Percentiles rank a stretch among this genome's conserved stretches.
Conservation (phyloP, 2,888 invertebrate species). For the Thalpophila matura region DNA sequence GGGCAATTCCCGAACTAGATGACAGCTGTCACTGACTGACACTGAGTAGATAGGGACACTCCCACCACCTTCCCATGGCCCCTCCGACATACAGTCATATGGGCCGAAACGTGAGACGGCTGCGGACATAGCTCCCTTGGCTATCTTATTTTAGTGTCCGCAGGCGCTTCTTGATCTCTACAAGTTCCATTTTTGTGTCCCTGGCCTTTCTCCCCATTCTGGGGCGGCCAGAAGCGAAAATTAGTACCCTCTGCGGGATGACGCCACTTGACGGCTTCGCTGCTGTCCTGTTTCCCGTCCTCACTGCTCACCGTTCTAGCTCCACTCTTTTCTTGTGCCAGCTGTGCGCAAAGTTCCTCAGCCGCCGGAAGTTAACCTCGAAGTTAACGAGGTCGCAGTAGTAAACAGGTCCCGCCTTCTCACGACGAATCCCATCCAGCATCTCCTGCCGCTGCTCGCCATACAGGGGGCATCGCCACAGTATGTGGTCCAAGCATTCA, state of each 20-base stretch:
- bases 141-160: too few species aligned
- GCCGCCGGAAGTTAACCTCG: constrained; percentile 15
- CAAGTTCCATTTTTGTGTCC: neutral
- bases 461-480: constrained; percentile 31
- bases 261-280: too few species aligned
- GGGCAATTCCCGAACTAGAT: neutral
- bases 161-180: neutral
- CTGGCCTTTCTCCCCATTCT: neutral
- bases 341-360: constrained; percentile 1
- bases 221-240: too few species aligned
- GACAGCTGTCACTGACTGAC: neutral
- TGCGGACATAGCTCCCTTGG: constrained; percentile 1
- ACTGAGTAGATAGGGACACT: constrained; percentile 7
- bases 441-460: neutral
- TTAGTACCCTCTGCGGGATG: too few species aligned
- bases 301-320: neutral
- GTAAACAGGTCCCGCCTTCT: constrained; percentile 1
- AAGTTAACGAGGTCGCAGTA: neutral
- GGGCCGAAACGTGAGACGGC: constrained; percentile 14
- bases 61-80: constrained; percentile 19
- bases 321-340: neutral
- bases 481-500: constrained; percentile 8
- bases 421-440: constrained; percentile 7
- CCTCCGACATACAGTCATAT: neutral
- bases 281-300: too few species aligned